Conservation (phyloP, 2,113 vertebrate species). For the Notarius quadriscutis region DNA sequence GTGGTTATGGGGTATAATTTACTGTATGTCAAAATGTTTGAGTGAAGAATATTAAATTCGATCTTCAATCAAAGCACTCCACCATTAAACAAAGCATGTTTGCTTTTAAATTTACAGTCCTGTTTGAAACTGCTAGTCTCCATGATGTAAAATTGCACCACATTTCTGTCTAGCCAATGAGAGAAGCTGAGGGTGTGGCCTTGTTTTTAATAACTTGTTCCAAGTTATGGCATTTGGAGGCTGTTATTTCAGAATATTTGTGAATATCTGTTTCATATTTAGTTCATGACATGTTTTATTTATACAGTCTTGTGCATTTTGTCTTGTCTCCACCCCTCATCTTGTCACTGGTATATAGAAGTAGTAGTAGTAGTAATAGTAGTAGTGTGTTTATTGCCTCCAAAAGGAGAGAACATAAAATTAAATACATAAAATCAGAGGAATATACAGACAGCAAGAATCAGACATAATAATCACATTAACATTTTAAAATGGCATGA, state of each 20-base stretch:
- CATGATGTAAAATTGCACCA: background rate
- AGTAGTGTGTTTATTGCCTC: too few relatives aligned
- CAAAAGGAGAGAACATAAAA: too few relatives aligned
- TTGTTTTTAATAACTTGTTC: background rate
- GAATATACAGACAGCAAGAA: too few relatives aligned
- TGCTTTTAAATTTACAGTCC: background rate
- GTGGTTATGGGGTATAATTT: background rate
- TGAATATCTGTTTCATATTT: background rate
- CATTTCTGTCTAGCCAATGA: background rate
- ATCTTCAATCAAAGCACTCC: background rate
- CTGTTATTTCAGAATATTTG: background rate
- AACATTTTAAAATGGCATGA: too few relatives aligned
- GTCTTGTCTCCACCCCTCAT: background rate
- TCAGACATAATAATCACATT: too few relatives aligned
- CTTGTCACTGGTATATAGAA: background rate
- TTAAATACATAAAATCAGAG: too few relatives aligned
- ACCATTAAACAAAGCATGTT: background rate
- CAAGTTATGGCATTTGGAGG: background rate
- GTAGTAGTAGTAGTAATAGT: too few relatives aligned
- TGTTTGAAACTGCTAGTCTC: background rate
- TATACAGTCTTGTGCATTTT: background rate
- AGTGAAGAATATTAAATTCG: background rate
- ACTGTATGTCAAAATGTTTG: background rate
- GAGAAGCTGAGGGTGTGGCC: background rate
- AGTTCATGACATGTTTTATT: background rate